These are phyloP conservation scores for Pantherophis guttatus DNA, from an alignment of 2,113 vertebrate species.

Conservation along the genomic window DNA sequence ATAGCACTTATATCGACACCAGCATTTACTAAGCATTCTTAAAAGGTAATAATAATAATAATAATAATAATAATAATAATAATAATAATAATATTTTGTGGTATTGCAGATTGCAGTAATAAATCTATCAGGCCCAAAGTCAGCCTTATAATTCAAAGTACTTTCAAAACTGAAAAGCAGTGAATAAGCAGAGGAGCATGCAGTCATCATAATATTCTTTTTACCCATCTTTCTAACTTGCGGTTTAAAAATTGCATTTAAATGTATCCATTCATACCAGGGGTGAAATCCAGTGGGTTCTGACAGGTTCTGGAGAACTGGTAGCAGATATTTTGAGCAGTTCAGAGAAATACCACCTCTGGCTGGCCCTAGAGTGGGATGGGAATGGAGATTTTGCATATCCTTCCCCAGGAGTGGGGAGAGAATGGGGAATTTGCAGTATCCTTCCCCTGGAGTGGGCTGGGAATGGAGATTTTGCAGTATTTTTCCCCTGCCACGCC, in stretches of 20 bases:
- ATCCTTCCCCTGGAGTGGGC: too few species aligned
- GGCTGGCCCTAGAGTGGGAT: too few species aligned
- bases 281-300: too few species aligned
- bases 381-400: too few species aligned
- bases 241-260: neutral
- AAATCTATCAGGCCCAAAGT: slow-evolving; percentile 57
- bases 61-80: slow-evolving; percentile 36
- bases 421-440: too few species aligned
- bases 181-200: slow-evolving; percentile 23
- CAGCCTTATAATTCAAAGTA: slow-evolving; percentile 62
- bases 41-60: slow-evolving; percentile 24
- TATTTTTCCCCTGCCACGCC: too few species aligned
- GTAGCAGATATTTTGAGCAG: too few species aligned
- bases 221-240: neutral
- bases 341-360: too few species aligned
- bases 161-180: slow-evolving; percentile 49
- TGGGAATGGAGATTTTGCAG: too few species aligned
- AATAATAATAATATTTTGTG: neutral
- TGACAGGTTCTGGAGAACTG: too few species aligned
- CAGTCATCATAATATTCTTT: slow-evolving; percentile 1
- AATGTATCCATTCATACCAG: neutral
- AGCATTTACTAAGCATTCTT: neutral
- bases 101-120: slow-evolving; percentile 58
- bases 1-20: neutral
- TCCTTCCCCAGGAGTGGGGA: too few species aligned